These are phyloP conservation scores for Columba guinea DNA, from an alignment of 2,797 vertebrate genomes.

Conservation along the genomic window DNA sequence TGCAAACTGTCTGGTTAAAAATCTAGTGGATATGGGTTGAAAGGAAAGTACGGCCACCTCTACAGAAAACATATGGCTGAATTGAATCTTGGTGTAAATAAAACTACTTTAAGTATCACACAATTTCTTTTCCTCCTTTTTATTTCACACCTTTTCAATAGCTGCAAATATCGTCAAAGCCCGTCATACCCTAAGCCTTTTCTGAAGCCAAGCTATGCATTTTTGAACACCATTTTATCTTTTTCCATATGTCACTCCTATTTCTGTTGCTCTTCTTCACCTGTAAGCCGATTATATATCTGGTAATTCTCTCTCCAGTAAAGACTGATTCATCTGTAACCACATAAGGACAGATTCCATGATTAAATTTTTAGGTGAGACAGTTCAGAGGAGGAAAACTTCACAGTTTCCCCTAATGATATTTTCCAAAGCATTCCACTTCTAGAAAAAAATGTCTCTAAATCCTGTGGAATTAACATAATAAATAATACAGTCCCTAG, in stretches of 20 bases:
- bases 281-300: constrained; percentile 32
- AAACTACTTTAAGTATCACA: constrained; percentile 54
- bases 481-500: constrained; percentile 2
- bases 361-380: neutral
- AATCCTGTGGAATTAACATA: neutral
- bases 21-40: neutral
- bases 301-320: constrained; percentile 14
- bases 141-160: constrained; percentile 57
- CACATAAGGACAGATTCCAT: neutral
- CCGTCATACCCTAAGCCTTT: constrained; percentile 1
- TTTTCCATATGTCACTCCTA: constrained; percentile 59
- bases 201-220: constrained; percentile 48
- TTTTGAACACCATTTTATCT: constrained; percentile 41
- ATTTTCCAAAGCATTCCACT: neutral
- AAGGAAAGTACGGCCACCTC: neutral
- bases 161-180: constrained; percentile 39
- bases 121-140: constrained; percentile 11
- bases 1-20: neutral
- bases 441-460: neutral
- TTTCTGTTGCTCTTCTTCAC: constrained; percentile 53
- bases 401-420: neutral
- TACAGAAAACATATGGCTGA: constrained; percentile 58
- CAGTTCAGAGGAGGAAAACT: neutral
- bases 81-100: constrained; percentile 61
- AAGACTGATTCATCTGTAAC: constrained; percentile 38